These are phyloP conservation scores for Drosophila yakuba DNA, from an alignment of 1,140 invertebrate species.

Conservation along the genomic window DNA sequence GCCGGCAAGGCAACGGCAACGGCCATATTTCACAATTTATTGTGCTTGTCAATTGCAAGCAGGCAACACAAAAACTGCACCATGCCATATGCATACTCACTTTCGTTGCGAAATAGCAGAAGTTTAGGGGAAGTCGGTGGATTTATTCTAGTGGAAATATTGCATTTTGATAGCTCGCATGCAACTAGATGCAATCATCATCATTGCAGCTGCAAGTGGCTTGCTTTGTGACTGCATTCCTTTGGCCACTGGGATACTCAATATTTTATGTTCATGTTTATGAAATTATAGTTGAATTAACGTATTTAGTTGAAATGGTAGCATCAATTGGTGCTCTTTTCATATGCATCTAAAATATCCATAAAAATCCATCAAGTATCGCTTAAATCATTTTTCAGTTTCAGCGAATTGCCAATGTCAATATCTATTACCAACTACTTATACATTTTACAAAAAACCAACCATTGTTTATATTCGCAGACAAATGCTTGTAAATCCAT, in stretches of 20 bases:
- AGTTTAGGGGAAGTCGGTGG: conserved; percentile 36
- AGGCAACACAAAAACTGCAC: conserved; percentile 34
- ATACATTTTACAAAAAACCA: background rate
- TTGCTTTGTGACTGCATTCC: conserved; percentile 8
- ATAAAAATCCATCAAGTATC: too few species aligned
- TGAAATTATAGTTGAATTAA: too few species aligned
- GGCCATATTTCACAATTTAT: conserved; percentile 79
- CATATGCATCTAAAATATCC: too few species aligned
- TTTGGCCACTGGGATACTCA: too few species aligned
- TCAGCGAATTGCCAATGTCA: background rate
- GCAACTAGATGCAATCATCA: conserved; percentile 21
- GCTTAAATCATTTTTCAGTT: too few species aligned
- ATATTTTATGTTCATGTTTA: too few species aligned
- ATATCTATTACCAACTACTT: background rate
- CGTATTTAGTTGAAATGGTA: too few species aligned
- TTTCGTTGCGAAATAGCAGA: conserved; percentile 11
- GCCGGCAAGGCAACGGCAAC: conserved; percentile 20
- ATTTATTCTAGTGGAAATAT: conserved; percentile 74
- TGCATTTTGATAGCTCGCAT: conserved; percentile 60
- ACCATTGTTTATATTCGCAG: background rate
- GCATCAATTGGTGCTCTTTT: too few species aligned
- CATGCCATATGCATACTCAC: conserved; percentile 39
- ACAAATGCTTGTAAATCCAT: conserved; percentile 15
- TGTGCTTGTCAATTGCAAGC: conserved; percentile 77
- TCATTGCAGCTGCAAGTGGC: conserved; percentile 26